These are phyloP conservation scores for Bathybates hornii DNA, from an alignment of 2,113 vertebrate species.

Conservation along the genomic window DNA sequence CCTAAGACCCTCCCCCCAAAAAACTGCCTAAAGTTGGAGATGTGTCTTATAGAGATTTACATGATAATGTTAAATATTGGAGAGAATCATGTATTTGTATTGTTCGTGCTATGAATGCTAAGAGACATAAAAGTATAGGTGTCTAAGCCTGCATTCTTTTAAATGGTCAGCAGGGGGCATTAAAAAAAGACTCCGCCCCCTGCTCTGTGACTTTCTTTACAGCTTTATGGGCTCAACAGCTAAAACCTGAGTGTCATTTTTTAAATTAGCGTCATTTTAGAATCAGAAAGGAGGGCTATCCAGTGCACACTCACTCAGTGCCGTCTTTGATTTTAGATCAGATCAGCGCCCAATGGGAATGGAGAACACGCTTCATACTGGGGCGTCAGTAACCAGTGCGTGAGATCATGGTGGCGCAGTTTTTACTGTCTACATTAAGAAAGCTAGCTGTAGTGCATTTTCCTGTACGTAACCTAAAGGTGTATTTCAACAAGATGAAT, in stretches of 20 bases:
- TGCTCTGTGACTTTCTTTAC: not conserved
- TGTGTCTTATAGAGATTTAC: not conserved
- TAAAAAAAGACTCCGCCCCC: not conserved
- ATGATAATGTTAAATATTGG: not conserved
- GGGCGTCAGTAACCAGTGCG: rapidly evolving
- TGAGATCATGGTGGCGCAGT: not conserved
- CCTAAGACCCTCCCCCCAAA: not conserved
- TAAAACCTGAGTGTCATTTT: not conserved
- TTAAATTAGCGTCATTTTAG: rapidly evolving
- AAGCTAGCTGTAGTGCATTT: not conserved
- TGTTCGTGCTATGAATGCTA: not conserved
- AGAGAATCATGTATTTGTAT: rapidly evolving
- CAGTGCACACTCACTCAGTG: not conserved
- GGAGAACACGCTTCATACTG: not conserved
- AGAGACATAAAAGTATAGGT: not conserved
- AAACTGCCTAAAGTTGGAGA: not conserved
- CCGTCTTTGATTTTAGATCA: not conserved
- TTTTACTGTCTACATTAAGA: not conserved
- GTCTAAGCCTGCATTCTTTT: not conserved
- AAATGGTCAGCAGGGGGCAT: not conserved
- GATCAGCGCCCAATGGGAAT: not conserved
- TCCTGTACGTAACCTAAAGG: not conserved
- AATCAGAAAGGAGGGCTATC: not conserved
- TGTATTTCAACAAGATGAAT: not conserved
- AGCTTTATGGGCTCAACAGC: not conserved